These are phyloP conservation scores for Papilio polyxenes DNA, from an alignment of 1,140 invertebrate species.

Conservation along the genomic window DNA sequence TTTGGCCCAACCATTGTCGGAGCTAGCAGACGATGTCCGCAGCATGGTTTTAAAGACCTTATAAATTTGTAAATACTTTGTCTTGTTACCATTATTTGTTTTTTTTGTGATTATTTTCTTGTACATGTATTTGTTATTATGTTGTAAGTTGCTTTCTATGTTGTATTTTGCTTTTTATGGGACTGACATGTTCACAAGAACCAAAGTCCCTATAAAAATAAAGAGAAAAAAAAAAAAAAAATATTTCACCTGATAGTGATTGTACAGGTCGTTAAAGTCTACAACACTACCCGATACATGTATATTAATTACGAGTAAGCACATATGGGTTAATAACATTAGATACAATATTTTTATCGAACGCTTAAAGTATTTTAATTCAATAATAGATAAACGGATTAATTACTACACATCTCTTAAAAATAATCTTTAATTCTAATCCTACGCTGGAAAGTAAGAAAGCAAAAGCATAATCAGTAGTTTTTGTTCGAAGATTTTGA, in stretches of 20 bases:
- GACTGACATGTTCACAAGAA: no score
- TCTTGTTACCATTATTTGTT: no score
- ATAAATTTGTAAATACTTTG: no score
- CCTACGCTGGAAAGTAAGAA: background rate
- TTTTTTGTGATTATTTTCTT: background rate
- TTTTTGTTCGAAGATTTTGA: no score
- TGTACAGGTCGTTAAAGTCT: conserved; percentile 1
- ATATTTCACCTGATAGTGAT: conserved; percentile 12
- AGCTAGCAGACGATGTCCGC: background rate
- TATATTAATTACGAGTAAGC: conserved; percentile 2
- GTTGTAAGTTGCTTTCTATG: no score
- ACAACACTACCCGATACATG: conserved; percentile 5
- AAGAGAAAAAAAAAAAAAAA: no score
- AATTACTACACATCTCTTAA: no score
- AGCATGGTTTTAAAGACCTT: background rate
- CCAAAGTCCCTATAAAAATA: no score
- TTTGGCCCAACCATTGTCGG: background rate
- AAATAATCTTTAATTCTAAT: no score
- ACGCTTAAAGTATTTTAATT: background rate
- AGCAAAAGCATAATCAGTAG: background rate
- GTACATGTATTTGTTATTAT: no score
- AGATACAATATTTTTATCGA: background rate
- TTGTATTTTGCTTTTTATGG: no score
- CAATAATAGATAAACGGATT: background rate
- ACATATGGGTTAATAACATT: background rate